phyloP scores from a whole-genome alignment of 1,140 invertebrate genomes.

The Panagrolaimus sp. region DNA sequence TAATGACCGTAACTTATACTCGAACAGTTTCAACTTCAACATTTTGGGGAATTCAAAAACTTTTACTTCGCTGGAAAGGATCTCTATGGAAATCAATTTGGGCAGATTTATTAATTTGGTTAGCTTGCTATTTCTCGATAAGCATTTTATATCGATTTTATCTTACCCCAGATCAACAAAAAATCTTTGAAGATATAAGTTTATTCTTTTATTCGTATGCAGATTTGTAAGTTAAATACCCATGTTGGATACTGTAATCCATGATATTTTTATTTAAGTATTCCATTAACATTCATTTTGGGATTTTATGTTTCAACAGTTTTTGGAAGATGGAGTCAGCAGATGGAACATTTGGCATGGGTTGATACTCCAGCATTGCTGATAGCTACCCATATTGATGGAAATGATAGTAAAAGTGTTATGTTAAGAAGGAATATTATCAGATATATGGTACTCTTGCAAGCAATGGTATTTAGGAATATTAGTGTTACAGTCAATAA shows the following conservation, averaged over 20 bases:
- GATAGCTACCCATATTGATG: background rate
- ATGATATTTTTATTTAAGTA: background rate
- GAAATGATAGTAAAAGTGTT: constrained; percentile 44
- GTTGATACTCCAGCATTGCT: too few species aligned
- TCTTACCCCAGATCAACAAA: constrained; percentile 48
- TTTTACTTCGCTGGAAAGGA: constrained; percentile 65
- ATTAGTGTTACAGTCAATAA: constrained; percentile 50
- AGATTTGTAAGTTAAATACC: background rate
- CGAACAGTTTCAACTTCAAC: constrained; percentile 55
- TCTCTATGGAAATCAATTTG: constrained; percentile 59
- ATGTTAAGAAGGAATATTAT: constrained; percentile 50
- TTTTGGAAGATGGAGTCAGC: too few species aligned
- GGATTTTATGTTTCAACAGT: too few species aligned
- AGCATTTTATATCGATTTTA: constrained; percentile 15
- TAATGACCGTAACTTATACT: constrained; percentile 59
- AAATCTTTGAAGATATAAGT: constrained; percentile 51
- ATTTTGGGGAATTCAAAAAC: constrained; percentile 51
- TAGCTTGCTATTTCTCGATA: constrained; percentile 45
- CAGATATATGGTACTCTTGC: constrained; percentile 46
- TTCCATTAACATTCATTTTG: too few species aligned
- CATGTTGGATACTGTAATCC: too few species aligned
- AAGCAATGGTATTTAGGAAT: constrained; percentile 53
- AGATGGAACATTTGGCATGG: too few species aligned
- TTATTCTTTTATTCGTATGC: constrained; percentile 55
- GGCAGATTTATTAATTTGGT: constrained; percentile 55